Conservation (phyloP, 2,797 vertebrate genomes). For the Spondyliosoma cantharus region DNA sequence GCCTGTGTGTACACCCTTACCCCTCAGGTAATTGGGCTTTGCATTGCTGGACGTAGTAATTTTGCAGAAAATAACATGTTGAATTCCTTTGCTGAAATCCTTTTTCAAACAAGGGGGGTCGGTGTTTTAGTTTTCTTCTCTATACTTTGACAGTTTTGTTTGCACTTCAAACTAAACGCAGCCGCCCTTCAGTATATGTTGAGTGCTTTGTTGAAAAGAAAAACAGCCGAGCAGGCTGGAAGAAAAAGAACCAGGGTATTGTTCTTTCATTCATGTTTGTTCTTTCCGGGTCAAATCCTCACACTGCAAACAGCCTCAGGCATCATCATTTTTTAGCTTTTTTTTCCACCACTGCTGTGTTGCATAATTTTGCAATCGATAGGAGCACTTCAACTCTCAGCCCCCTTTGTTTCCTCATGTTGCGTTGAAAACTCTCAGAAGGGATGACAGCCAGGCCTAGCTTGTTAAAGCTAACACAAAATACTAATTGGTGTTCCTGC, state of each 20-base stretch:
- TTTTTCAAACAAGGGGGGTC: neutral
- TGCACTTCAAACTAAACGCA: neutral
- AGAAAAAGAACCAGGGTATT: neutral
- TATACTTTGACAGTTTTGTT: neutral
- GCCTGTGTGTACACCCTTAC: conserved; percentile 96
- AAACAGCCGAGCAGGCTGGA: conserved; percentile 1
- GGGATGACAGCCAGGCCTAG: neutral
- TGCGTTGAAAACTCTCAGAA: conserved; percentile 11
- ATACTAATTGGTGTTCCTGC: neutral
- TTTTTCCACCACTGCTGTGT: neutral
- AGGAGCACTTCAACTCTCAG: neutral
- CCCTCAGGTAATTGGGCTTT: conserved; percentile 88
- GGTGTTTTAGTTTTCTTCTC: neutral
- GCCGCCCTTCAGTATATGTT: neutral
- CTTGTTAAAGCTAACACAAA: conserved; percentile 4
- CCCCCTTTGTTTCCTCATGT: conserved; percentile 10
- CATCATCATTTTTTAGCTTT: neutral
- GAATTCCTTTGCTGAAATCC: neutral
- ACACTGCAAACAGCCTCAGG: neutral
- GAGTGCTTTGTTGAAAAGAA: neutral
- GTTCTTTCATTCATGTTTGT: conserved; percentile 47
- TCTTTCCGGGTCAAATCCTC: conserved; percentile 40
- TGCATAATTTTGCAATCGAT: neutral
- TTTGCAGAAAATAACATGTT: neutral
- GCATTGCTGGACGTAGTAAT: neutral